These are phyloP conservation scores for Chironomus riparius DNA, from an alignment of 2,888 invertebrate genomes.

Conservation along the genomic window DNA sequence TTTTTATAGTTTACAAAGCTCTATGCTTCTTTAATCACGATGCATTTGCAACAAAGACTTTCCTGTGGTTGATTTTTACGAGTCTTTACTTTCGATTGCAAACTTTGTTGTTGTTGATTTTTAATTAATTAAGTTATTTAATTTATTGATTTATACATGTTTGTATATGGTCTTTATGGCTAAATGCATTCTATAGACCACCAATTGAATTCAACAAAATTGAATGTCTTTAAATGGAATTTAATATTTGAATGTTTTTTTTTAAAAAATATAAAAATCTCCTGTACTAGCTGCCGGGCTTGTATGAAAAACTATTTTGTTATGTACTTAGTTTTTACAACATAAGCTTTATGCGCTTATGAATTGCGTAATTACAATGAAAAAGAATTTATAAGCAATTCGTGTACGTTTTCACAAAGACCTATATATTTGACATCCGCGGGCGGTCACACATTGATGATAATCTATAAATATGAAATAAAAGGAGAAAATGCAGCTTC, in stretches of 20 bases:
- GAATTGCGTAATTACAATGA: neutral
- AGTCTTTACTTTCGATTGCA: neutral
- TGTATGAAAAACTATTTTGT: too few relatives aligned
- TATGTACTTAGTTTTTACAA: neutral
- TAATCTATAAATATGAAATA: too few relatives aligned
- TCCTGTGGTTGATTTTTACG: neutral
- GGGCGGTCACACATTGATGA: neutral
- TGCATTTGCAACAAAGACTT: neutral
- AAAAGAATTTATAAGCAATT: neutral
- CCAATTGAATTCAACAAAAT: neutral
- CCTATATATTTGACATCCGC: neutral
- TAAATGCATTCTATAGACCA: neutral
- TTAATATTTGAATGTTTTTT: neutral
- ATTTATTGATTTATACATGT: constrained; percentile 5
- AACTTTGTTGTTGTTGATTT: neutral
- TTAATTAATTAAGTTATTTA: constrained; percentile 12
- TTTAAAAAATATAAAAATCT: neutral
- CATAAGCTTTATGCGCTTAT: neutral
- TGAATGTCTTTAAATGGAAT: constrained; percentile 6
- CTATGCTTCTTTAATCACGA: neutral
- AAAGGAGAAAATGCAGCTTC: too few relatives aligned
- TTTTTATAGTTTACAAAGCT: neutral
- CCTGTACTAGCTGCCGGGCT: neutral
- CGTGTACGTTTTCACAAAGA: neutral
- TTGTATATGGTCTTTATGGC: too few relatives aligned